A percentile compares a stretch with the other conserved stretches of the same genome.
Conservation (phyloP, 2,113 vertebrate species). For the Tetrao urogallus region DNA sequence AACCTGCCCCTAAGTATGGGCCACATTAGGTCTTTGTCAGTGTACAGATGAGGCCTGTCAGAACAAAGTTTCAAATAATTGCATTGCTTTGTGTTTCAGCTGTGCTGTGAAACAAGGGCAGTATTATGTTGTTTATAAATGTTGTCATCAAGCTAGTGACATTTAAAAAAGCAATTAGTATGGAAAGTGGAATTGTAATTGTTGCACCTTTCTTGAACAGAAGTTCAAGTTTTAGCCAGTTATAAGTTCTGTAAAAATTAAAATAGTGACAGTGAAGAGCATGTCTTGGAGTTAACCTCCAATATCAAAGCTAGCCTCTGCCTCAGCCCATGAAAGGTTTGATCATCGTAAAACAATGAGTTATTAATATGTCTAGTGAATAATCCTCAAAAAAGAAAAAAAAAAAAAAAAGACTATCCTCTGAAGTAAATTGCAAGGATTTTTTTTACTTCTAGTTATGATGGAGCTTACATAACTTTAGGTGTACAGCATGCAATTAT, state of each 20-base stretch:
- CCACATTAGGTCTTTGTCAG: not conserved
- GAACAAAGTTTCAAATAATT: not conserved
- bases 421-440: not conserved
- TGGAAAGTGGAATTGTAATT: not conserved
- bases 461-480: not conserved
- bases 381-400: not conserved
- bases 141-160: not conserved
- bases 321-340: not conserved
- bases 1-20: not conserved
- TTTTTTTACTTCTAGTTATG: constrained; percentile 2
- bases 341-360: not conserved
- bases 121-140: not conserved
- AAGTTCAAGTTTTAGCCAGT: not conserved
- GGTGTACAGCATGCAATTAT: not conserved
- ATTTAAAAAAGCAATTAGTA: not conserved
- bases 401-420: not conserved
- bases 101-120: not conserved
- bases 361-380: not conserved
- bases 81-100: not conserved
- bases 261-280: not conserved
- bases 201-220: not conserved
- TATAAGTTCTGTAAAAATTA: not conserved
- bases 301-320: not conserved
- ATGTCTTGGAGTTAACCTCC: not conserved
- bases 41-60: not conserved